Percentiles rank a stretch among this genome's conserved stretches.
phyloP scores from a whole-genome alignment of 2,797 vertebrate species.

The Hirundo rustica region DNA sequence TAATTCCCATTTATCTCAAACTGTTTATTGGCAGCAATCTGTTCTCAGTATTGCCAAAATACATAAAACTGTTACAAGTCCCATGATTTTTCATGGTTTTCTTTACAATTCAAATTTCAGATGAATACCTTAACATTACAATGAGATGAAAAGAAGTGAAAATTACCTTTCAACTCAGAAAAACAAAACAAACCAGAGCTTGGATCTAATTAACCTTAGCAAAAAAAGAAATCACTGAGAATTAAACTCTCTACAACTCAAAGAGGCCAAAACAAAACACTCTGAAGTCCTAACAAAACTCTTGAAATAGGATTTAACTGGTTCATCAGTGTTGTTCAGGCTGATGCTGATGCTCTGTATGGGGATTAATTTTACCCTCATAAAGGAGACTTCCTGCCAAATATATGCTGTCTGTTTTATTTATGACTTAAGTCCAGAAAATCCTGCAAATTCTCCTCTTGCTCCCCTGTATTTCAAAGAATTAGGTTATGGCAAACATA shows the following conservation, averaged over 20 bases:
- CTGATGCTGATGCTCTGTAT: not conserved
- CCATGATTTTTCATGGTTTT: conserved; percentile 58
- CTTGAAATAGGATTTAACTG: conserved; percentile 47
- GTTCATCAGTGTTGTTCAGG: not conserved
- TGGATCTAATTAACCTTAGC: conserved; percentile 57
- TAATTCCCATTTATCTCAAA: conserved; percentile 77
- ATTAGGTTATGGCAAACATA: not conserved
- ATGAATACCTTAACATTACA: conserved; percentile 57
- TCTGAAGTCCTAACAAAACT: conserved; percentile 46
- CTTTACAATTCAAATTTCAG: conserved; percentile 57
- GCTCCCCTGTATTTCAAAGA: not conserved
- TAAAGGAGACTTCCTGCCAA: conserved; percentile 9
- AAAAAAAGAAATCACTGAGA: conserved; percentile 30
- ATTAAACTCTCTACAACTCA: conserved; percentile 27
- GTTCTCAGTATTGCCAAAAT: conserved; percentile 71
- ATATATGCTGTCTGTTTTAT: not conserved
- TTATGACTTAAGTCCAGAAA: conserved; percentile 1
- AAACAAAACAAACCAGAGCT: conserved; percentile 44
- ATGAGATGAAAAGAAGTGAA: conserved; percentile 60
- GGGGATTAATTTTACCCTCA: not conserved
- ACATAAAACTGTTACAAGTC: conserved; percentile 67
- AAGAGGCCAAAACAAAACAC: conserved; percentile 10
- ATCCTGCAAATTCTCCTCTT: conserved; percentile 13
- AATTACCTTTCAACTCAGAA: conserved; percentile 61
- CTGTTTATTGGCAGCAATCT: conserved; percentile 73